Evolutionary conservation across 1,140 invertebrate species (phyloP).

Genomic region (Thrips palmi): DNA sequence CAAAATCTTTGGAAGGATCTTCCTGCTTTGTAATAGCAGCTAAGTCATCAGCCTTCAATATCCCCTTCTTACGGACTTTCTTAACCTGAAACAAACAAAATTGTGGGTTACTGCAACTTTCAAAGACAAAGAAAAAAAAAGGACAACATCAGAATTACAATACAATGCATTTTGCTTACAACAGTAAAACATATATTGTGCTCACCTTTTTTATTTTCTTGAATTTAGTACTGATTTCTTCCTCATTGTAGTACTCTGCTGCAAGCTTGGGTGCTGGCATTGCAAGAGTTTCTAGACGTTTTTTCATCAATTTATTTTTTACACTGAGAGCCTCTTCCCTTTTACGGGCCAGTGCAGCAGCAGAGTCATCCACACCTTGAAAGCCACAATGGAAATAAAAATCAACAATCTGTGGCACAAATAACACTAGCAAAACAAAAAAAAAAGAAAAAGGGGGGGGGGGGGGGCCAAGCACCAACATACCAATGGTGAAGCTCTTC

Average conservation of each 20-base stretch:
- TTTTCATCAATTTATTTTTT: slow-evolving; percentile 34
- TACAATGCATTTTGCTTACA: neutral
- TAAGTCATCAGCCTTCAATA: slow-evolving; percentile 38
- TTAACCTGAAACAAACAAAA: slow-evolving; percentile 19
- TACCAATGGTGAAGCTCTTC: slow-evolving; percentile 63
- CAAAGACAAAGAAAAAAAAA: slow-evolving; percentile 10
- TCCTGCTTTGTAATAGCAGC: slow-evolving; percentile 19
- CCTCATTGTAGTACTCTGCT: slow-evolving; percentile 72
- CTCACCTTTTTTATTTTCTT: slow-evolving; percentile 90
- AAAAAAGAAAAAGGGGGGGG: neutral
- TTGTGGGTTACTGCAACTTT: slow-evolving; percentile 6
- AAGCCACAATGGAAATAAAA: slow-evolving; percentile 6
- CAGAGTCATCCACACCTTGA: slow-evolving; percentile 32
- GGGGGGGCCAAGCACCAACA: slow-evolving; percentile 8
- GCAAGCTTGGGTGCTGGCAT: slow-evolving; percentile 50
- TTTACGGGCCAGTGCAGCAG: too few relatives aligned
- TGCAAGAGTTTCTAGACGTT: slow-evolving; percentile 50
- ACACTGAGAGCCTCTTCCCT: slow-evolving; percentile 16
- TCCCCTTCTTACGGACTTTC: slow-evolving; percentile 28
- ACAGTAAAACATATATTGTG: slow-evolving; percentile 16
- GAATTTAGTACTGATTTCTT: slow-evolving; percentile 67
- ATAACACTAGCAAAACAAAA: neutral
- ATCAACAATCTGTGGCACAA: neutral
- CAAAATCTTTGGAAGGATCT: slow-evolving; percentile 31
- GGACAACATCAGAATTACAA: slow-evolving; percentile 11